These are phyloP conservation scores for Anoplolepis gracilipes DNA, from an alignment of 1,140 invertebrate species.

Conservation along the genomic window DNA sequence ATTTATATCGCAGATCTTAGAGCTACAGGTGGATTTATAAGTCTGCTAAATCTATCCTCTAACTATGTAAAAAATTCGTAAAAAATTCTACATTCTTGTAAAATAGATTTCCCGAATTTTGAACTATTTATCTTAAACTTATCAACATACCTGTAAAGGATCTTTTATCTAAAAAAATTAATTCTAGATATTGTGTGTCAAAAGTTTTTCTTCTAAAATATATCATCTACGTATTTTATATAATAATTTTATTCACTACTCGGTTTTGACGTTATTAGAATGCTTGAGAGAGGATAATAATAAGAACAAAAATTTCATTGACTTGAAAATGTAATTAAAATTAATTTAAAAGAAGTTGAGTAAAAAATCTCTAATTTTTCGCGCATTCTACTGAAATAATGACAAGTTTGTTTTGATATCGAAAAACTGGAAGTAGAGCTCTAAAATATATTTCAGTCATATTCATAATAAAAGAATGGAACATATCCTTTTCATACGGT, in stretches of 20 bases:
- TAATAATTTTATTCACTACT: background rate
- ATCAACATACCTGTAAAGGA: background rate
- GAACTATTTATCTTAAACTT: background rate
- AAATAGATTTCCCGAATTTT: background rate
- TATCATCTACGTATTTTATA: background rate
- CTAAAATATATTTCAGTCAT: background rate
- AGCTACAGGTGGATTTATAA: slow-evolving; percentile 76
- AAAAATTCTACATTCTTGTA: background rate
- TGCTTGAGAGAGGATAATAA: background rate
- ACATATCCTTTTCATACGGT: background rate
- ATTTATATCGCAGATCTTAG: slow-evolving; percentile 75
- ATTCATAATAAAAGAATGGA: background rate
- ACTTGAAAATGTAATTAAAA: background rate
- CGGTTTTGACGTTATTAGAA: background rate
- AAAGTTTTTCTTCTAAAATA: background rate
- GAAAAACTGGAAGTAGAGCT: background rate
- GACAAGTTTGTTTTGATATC: background rate
- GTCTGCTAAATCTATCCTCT: slow-evolving; percentile 49
- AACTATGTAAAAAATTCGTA: background rate
- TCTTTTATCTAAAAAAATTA: background rate
- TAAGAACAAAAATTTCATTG: background rate
- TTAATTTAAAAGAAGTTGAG: background rate
- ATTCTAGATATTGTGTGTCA: background rate
- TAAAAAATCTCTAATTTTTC: background rate
- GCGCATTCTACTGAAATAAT: background rate